phyloP scores from a whole-genome alignment of 1,140 invertebrate species.

The Physella acuta region DNA sequence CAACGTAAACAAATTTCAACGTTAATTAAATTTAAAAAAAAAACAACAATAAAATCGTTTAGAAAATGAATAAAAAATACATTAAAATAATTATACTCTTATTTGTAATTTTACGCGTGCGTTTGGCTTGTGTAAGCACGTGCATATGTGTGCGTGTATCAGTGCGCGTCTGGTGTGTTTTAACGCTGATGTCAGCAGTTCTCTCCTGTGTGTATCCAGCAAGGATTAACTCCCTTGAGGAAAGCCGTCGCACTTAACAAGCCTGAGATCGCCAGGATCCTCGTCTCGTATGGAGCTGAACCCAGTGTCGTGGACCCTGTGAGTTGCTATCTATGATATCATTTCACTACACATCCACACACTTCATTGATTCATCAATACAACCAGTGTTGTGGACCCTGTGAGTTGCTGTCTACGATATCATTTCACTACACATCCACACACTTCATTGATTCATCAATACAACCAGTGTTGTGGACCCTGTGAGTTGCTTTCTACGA shows the following conservation, averaged over 20 bases:
- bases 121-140: too few relatives aligned
- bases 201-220: not conserved
- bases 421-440: too few relatives aligned
- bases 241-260: conserved; percentile 11
- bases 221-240: conserved; percentile 17
- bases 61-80: not conserved
- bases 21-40: not conserved
- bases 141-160: too few relatives aligned
- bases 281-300: conserved; percentile 14
- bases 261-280: conserved; percentile 10
- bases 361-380: too few relatives aligned
- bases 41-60: not conserved
- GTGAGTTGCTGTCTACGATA: too few relatives aligned
- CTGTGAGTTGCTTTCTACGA: too few relatives aligned
- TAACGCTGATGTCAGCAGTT: not conserved
- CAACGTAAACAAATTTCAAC: not conserved
- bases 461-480: too few relatives aligned
- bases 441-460: too few relatives aligned
- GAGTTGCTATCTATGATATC: too few relatives aligned
- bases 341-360: too few relatives aligned
- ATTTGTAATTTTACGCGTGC: not conserved
- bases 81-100: not conserved
- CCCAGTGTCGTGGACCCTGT: conserved; percentile 14
- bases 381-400: conserved; percentile 8
- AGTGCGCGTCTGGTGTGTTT: not conserved